Evolutionary conservation across 1,140 invertebrate genomes (phyloP), one percentile per base, ranked within the genome.

Genomic region (Argopecten irradians): DNA sequence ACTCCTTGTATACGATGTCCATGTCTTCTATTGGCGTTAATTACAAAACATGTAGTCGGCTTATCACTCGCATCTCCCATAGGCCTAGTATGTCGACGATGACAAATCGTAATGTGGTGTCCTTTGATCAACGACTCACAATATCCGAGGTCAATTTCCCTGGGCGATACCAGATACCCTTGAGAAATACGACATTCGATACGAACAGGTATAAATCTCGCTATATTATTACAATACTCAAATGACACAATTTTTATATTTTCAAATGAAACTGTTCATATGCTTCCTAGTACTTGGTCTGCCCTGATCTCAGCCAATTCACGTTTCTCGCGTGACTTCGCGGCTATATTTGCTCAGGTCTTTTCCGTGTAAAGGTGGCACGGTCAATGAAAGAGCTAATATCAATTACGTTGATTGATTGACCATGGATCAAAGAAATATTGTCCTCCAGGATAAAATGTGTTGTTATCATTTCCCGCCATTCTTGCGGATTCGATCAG

Each of bases 381-480:
- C 55, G 55, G 55, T 71, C 55, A 71, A 28, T 71, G 8, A 71
- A 71, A 71, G 55, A 71, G 55, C 55, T 71, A 71, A 71, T 71
- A 71, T 71, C 55, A 71, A 71, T 71, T 71, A 71, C 5, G 55
- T n/a, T 71, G 55, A 71, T 71, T 71, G 55, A 71, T 71, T 71
- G 55, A 71, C 55, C 55, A 71, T n/a, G n/a, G 55, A 71, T 71
- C 55, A 71, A 71, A 71, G 55, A 71, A 71, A 71, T 71, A 16
- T 71, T 71, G 55, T 71, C 55, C 55, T 71, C 28, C n/a, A 71
- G 55, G 55, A 71, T 71, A 71, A 71, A 71, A 71, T 71, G n/a
- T n/a, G 55, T n/a, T 28, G 19, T 71, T 71, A 71, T 71, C 55
- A 16, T 71, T 71, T 71, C 55, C 55, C 22, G 55, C 55, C 55